Evolutionary conservation across 2,113 vertebrate genomes (phyloP).

Genomic region (Catharus minimus): DNA sequence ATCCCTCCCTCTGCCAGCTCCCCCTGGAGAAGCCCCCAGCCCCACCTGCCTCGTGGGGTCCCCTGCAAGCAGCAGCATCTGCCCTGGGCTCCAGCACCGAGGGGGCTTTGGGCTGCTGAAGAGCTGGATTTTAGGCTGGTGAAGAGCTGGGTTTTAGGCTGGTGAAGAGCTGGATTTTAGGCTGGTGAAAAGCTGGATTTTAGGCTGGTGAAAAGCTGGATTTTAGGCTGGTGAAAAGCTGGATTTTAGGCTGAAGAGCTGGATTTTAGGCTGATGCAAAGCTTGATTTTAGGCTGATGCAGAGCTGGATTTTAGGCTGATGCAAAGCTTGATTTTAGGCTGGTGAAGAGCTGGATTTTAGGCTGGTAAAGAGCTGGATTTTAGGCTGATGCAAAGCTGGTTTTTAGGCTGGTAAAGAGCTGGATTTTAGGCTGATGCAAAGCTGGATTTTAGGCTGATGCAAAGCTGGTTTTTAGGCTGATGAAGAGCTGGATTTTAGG

Average conservation of each 20-base stretch:
- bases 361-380: background rate
- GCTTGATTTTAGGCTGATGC: background rate
- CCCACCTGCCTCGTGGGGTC: background rate
- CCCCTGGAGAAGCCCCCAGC: background rate
- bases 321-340: background rate
- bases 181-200: too few relatives aligned
- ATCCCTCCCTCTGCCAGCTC: background rate
- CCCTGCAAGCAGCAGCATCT: background rate
- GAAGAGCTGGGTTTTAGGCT: background rate
- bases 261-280: too few relatives aligned
- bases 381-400: background rate
- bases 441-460: background rate
- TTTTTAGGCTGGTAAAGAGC: background rate
- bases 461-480: background rate
- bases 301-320: background rate
- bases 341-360: too few relatives aligned
- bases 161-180: too few relatives aligned
- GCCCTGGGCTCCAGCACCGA: rapidly evolving
- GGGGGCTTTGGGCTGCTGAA: background rate
- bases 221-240: background rate
- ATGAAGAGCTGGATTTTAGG: background rate
- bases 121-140: too few relatives aligned
- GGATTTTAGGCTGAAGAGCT: background rate
- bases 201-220: too few relatives aligned
- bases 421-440: too few relatives aligned